Base-by-base conservation (phyloP, 2,113 vertebrate species). In the Apteryx owenii region DNA sequence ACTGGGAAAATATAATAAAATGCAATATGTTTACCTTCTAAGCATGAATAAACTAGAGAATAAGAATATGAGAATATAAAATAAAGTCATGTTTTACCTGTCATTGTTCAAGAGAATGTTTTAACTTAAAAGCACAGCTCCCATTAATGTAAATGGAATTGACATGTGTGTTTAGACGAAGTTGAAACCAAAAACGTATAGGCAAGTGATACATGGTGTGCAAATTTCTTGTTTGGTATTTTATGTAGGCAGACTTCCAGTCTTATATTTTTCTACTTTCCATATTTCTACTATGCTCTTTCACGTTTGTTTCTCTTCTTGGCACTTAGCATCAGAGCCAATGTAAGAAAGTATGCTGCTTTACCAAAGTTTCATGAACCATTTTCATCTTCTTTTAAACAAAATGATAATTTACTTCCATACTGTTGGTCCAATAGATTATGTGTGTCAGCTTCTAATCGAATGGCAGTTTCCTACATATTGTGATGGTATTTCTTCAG, bases 311-410 rank as follows among this genome's bases (percentile, higher is more conserved):
- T 83, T 80, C 22, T 72, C 10, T 40, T 12, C 65, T 79, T 83
- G 33, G 1, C 60, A 23, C 68, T 81, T 73, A 66, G 18, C 15
- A 61, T 19, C 15, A 17, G 56, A 29, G 8, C 36, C 73, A 68
- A 77, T 0, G 0, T 38, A 42, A 44, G 7, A n/a, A 18, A 73
- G 69, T 72, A 90, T n/a, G 29, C 26, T 38, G 5, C 10, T 65
- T 60, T 79, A 69, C 15, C 11, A 65, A 69, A 85, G 26, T 6
- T n/a, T 18, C 3, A 28, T 54, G 53, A 54, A 54, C 26, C 26
- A 38, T 82, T 82, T 81, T 44, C 50, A n/a, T 48, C 14, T 64
- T 78, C 17, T 12, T 69, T 86, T 82, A 61, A 50, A 61, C 13
- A 46, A 79, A 79, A 79, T 54, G 2, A 6, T 5, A 60, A 15